phyloP scores from a whole-genome alignment of 1,140 invertebrate genomes.

The Polyergus mexicanus region DNA sequence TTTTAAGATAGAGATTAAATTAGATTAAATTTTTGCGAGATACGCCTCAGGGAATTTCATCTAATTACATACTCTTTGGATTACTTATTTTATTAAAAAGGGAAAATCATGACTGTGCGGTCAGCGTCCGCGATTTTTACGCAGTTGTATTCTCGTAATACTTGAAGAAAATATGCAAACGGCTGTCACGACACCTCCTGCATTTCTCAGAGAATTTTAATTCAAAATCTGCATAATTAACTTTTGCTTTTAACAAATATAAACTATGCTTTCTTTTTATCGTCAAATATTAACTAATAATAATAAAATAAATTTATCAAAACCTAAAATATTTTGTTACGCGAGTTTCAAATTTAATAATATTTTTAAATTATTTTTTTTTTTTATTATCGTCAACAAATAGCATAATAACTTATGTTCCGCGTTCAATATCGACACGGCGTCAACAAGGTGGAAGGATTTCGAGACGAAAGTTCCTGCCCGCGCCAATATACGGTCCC shows the following conservation, averaged over 20 bases:
- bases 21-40: background rate
- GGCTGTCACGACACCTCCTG: constrained; percentile 22
- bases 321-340: background rate
- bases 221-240: constrained; percentile 39
- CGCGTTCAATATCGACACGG: constrained; percentile 33
- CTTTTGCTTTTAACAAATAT: background rate
- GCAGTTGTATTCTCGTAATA: constrained; percentile 7
- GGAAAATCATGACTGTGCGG: background rate
- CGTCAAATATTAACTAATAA: background rate
- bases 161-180: constrained; percentile 53
- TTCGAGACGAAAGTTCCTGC: constrained; percentile 32
- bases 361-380: constrained; percentile 15
- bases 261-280: background rate
- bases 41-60: background rate
- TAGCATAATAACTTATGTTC: constrained; percentile 23
- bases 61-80: constrained; percentile 11
- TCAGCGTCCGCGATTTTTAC: constrained; percentile 15
- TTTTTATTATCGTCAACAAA: background rate
- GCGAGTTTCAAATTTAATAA: background rate
- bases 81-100: constrained; percentile 13
- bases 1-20: constrained; percentile 1
- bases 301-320: background rate
- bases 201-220: constrained; percentile 40
- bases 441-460: constrained; percentile 15
- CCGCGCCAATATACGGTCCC: constrained; percentile 28